Evolutionary conservation across 2,797 vertebrate species (phyloP).

Genomic region (Leptodactylus fallax): DNA sequence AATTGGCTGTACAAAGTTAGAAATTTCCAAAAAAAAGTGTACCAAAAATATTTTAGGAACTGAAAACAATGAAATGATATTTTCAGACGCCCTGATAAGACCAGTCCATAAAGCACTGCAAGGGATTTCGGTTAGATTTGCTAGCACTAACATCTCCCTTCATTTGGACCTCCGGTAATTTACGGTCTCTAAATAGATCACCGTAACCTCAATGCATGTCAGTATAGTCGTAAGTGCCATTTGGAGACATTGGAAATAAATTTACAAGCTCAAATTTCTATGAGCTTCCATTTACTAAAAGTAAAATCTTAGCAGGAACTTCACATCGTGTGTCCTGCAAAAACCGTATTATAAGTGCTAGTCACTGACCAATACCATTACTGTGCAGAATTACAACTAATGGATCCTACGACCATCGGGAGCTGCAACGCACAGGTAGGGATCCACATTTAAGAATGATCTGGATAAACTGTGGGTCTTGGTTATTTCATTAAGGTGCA

Average conservation of each 20-base stretch:
- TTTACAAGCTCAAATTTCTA: background rate
- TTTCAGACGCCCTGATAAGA: background rate
- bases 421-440: background rate
- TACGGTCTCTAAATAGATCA: background rate
- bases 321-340: background rate
- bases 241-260: background rate
- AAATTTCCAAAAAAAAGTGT: constrained; percentile 12
- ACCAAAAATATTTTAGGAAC: constrained; percentile 50
- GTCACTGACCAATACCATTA: no score
- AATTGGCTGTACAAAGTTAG: constrained; percentile 22
- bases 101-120: background rate
- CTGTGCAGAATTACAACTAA: background rate
- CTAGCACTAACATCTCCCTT: background rate
- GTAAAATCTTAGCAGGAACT: background rate
- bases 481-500: constrained; percentile 17
- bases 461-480: background rate
- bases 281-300: background rate
- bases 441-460: background rate
- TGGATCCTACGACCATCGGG: background rate
- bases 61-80: constrained; percentile 29
- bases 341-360: constrained; percentile 2
- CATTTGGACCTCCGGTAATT: background rate
- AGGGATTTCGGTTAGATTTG: background rate
- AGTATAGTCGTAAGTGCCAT: background rate
- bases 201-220: background rate